Base-by-base conservation (phyloP, 2,113 vertebrate species). In the Nesoenas mayeri region DNA sequence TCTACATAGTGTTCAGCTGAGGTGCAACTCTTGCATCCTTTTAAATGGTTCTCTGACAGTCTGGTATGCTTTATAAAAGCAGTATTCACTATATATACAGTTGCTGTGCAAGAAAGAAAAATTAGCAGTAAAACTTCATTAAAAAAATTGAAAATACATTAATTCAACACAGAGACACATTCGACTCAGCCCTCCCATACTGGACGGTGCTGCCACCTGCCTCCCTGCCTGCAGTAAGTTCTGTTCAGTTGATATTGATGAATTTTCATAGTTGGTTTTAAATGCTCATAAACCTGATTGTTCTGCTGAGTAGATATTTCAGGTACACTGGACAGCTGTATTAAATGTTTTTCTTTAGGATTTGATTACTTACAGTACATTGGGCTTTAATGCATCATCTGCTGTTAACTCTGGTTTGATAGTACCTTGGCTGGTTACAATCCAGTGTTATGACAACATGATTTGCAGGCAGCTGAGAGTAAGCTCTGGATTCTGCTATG, bases 251-350 rank as follows among this genome's bases (percentile, higher is more conserved):
- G 26, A 13, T 82, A 57, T 42, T 62, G 85, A 73, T 79, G 17
- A 50, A 65, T 92, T 89, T 82, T 75, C 82, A 50, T 38, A 70
- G 36, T 24, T 8, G 1, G 13, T 3, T 89, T 91, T 72, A 95
- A 96, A 95, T 79, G 62, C 75, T 66, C 85, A 91, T 96, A 92
- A 91, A 92, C 74, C 34, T 48, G 54, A 92, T 80, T 90, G 47
- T 85, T 84, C 36, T 79, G 50, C 44, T 75, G 53, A 54, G 51
- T 38, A 95, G 66, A 58, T 75, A 82, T 82, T 91, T 94, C 78
- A 92, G 85, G 73, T 44, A 91, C 19, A 34, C 31, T 62, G 31
- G 87, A 82, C 54, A 91, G 74, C n/a, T 82, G 31, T 58, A 96
- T 85, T 95, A 88, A 91, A 92, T 88, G 25, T 61, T 93, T 96